These are phyloP conservation scores for Tragelaphus strepsiceros DNA, from an alignment of 2,113 vertebrate genomes.

Conservation along the genomic window DNA sequence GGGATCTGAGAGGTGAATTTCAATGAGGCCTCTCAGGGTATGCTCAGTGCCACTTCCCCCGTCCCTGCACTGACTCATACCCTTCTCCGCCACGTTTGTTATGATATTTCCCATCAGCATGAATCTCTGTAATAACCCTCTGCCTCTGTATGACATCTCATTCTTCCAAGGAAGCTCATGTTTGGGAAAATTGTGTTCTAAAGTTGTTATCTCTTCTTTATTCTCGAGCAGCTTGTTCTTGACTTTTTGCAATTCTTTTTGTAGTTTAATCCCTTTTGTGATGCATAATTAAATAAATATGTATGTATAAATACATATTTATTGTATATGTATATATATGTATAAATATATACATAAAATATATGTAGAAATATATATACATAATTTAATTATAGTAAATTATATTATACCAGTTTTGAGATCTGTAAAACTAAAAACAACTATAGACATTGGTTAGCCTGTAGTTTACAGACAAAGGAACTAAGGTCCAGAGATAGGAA, in stretches of 20 bases:
- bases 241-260: not conserved
- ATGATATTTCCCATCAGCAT: not conserved
- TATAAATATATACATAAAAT: not conserved
- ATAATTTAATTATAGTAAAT: not conserved
- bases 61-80: not conserved
- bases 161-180: not conserved
- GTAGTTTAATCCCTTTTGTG: not conserved
- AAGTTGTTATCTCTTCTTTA: not conserved
- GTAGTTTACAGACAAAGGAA: not conserved
- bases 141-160: not conserved
- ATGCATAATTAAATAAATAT: not conserved
- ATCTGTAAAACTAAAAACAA: not conserved
- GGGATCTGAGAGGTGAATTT: slow-evolving; percentile 23
- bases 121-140: not conserved
- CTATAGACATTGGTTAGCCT: not conserved
- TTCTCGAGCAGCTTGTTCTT: not conserved
- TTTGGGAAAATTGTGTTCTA: not conserved
- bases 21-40: not conserved
- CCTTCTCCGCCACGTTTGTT: not conserved
- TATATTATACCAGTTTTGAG: not conserved
- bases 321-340: not conserved
- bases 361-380: not conserved
- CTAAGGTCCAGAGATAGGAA: not conserved
- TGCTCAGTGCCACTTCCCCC: not conserved
- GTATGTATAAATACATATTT: not conserved